Conservation (phyloP, 1,140 invertebrate species). For the Steinernema khuongi region DNA sequence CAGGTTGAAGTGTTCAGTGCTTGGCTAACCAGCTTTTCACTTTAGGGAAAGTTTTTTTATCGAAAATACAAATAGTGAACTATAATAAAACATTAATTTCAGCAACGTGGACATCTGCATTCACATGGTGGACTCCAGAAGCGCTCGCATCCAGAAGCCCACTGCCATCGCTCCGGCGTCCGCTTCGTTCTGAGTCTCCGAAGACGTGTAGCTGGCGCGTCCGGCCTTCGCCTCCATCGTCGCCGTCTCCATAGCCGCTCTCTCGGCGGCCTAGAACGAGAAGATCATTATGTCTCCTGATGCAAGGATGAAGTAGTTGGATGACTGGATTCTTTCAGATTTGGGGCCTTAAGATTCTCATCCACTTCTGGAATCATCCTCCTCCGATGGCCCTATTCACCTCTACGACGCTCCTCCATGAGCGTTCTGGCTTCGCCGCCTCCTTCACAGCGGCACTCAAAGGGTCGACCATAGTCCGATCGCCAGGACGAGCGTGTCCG, state of each 20-base stretch:
- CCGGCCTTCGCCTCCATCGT: constrained; percentile 64
- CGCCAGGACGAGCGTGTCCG: constrained; percentile 69
- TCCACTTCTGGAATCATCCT: background rate
- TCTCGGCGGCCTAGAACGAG: constrained; percentile 59
- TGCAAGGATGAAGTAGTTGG: too few species aligned
- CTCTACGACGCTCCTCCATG: constrained; percentile 44
- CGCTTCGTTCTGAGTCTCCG: constrained; percentile 57
- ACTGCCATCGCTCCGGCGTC: constrained; percentile 70
- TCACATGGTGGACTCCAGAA: background rate
- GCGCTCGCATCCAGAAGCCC: constrained; percentile 65
- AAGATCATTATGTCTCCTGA: too few species aligned
- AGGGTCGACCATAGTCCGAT: constrained; percentile 70
- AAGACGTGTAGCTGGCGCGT: constrained; percentile 61
- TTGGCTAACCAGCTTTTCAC: too few species aligned
- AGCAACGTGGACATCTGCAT: too few species aligned
- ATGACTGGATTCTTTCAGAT: too few species aligned
- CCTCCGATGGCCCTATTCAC: constrained; percentile 32
- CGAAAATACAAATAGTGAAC: too few species aligned
- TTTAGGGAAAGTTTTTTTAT: too few species aligned
- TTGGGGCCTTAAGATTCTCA: background rate
- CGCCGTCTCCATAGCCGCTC: constrained; percentile 63
- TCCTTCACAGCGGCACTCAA: constrained; percentile 58
- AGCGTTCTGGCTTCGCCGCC: background rate
- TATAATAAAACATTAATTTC: too few species aligned
- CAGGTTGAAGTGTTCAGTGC: too few species aligned